Percentiles rank a stretch among this genome's conserved stretches.
Evolutionary conservation across 2,888 invertebrate species (phyloP).

Genomic region (Flexamia atlantica): DNA sequence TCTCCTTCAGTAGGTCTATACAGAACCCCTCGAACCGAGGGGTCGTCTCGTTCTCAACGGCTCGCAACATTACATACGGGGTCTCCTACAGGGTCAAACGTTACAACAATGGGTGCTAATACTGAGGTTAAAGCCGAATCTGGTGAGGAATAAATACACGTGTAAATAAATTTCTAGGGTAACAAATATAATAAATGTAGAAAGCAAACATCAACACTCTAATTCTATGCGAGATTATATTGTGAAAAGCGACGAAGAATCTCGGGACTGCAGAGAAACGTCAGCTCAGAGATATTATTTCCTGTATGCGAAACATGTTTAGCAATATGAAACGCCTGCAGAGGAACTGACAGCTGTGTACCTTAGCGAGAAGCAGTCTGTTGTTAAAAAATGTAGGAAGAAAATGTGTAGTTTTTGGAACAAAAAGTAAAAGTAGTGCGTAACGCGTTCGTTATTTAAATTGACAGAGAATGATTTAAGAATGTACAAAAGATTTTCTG

Average conservation of each 20-base stretch:
- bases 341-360: neutral
- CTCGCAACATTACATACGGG: conserved; percentile 79
- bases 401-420: too few species aligned
- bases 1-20: conserved; percentile 82
- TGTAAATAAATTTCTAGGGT: neutral
- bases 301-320: conserved; percentile 4
- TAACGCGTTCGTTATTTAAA: too few species aligned
- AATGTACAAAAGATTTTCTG: too few species aligned
- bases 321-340: neutral
- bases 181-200: neutral
- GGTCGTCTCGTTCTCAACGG: conserved; percentile 77
- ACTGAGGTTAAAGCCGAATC: neutral
- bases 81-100: conserved; percentile 75
- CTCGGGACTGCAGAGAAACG: neutral
- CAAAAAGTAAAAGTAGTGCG: too few species aligned
- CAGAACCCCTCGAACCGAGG: conserved; percentile 85
- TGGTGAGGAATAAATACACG: neutral
- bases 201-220: neutral
- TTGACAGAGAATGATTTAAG: too few species aligned
- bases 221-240: neutral
- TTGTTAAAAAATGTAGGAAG: too few species aligned
- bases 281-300: neutral
- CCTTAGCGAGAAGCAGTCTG: too few species aligned
- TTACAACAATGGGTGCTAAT: neutral
- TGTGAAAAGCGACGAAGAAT: neutral